Evolutionary conservation across 2,797 vertebrate species (phyloP), one percentile per base, ranked within the genome.

Genomic region (Discoglossus pictus): DNA sequence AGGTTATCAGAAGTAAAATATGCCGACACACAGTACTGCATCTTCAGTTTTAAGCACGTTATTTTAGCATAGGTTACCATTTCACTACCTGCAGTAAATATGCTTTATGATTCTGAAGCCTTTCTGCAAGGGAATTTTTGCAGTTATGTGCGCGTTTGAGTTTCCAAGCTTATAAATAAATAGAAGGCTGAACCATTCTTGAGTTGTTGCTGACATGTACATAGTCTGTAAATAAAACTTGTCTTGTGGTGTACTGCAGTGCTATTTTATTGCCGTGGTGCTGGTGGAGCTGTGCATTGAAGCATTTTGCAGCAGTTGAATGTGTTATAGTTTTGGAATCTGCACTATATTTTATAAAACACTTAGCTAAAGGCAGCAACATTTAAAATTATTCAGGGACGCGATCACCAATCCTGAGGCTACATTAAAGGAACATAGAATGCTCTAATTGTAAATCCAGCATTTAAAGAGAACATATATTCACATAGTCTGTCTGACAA

Each of bases 141-240:
- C 7, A 7, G 38, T 7, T 44, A 36, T 24, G 25, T 18, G 60
- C 43, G 34, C 52, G 55, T 56, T 48, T 70, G 8, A 18, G 55
- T 44, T 54, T 51, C 35, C n/a, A 50, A 34, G 52, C 60, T 50
- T 70, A 58, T 70, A 70, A 70, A 70, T 70, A 70, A 63, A 70
- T 27, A 15, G 17, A 36, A 51, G 36, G 36, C 36, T 51, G 36
- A 42, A 20, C 35, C 44, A 43, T 24, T 64, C 24, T n/a, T 34
- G 46, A 50, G 17, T 35, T 63, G 60, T 47, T 68, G 56, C 59
- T 63, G 60, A 70, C 52, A 35, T 55, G 50, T 44, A 47, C 59
- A 63, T 25, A 47, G 20, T n/a, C 60, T 58, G 43, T 70, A 70
- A 70, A 63, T 70, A 58, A 70, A 31, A 42, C 60, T 48, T 12